phyloP scores from a whole-genome alignment of 2,797 vertebrate genomes.

The Gadopsis marmoratus region DNA sequence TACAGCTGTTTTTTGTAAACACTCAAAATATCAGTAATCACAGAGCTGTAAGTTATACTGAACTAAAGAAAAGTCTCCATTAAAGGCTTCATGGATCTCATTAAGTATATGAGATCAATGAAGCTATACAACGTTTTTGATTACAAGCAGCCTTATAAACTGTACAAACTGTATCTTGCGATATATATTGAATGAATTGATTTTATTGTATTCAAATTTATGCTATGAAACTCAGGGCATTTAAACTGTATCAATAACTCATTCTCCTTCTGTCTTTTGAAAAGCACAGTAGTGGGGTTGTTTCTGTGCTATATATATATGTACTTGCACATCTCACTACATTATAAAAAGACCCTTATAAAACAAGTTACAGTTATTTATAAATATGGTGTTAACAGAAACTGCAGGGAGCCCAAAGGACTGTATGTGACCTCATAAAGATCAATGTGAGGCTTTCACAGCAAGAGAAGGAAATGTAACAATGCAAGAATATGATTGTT shows the following conservation, averaged over 20 bases:
- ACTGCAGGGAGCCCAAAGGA: conserved; percentile 50
- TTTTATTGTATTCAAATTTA: not conserved
- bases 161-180: not conserved
- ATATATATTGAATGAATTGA: not conserved
- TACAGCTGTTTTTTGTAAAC: too few species aligned
- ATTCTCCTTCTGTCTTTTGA: not conserved
- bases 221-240: not conserved
- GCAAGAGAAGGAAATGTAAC: conserved; percentile 88
- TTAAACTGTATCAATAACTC: not conserved
- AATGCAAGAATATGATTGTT: conserved; percentile 91
- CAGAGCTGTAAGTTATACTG: not conserved
- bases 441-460: conserved; percentile 85
- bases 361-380: conserved; percentile 47
- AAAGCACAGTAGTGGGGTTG: not conserved
- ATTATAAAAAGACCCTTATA: conserved; percentile 27
- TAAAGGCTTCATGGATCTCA: not conserved
- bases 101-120: not conserved
- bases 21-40: not conserved
- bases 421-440: conserved; percentile 83
- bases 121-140: not conserved
- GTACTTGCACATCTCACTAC: not conserved
- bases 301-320: conserved; percentile 6
- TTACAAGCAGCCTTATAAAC: not conserved
- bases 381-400: conserved; percentile 56
- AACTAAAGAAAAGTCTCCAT: not conserved